Conservation (phyloP, 2,888 invertebrate species). For the Alsophila aescularia region DNA sequence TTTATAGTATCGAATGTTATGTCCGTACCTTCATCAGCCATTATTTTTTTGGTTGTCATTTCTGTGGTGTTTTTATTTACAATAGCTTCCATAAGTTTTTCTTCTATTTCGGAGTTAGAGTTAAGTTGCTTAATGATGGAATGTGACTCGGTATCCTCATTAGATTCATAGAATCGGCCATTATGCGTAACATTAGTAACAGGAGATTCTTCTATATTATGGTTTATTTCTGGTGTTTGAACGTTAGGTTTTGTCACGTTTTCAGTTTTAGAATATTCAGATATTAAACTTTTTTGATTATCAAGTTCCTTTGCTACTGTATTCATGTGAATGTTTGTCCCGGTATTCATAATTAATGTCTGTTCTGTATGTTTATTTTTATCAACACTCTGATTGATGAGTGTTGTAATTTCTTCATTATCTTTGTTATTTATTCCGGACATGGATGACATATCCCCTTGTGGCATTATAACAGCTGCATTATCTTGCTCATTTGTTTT, state of each 20-base stretch:
- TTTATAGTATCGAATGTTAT: conserved; percentile 70
- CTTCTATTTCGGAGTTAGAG: conserved; percentile 42
- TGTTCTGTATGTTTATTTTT: neutral
- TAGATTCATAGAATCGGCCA: conserved; percentile 39
- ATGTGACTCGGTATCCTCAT: conserved; percentile 43
- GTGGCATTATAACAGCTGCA: neutral
- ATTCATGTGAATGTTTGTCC: neutral
- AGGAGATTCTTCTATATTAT: neutral
- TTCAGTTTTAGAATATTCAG: conserved; percentile 5
- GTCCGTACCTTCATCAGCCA: conserved; percentile 53
- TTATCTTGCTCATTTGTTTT: neutral
- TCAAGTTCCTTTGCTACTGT: conserved; percentile 6
- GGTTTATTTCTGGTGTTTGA: neutral
- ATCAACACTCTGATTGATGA: neutral
- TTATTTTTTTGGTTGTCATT: conserved; percentile 41
- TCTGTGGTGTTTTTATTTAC: conserved; percentile 44
- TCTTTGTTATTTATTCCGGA: neutral
- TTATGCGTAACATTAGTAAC: conserved; percentile 17
- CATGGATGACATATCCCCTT: neutral
- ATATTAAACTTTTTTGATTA: neutral
- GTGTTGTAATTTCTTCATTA: conserved; percentile 1
- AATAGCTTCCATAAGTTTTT: conserved; percentile 51
- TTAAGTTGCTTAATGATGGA: conserved; percentile 49
- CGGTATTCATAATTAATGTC: conserved; percentile 3
- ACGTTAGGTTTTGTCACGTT: neutral